These are phyloP conservation scores for Euschistus heros DNA, from an alignment of 1,140 invertebrate genomes.

Conservation along the genomic window DNA sequence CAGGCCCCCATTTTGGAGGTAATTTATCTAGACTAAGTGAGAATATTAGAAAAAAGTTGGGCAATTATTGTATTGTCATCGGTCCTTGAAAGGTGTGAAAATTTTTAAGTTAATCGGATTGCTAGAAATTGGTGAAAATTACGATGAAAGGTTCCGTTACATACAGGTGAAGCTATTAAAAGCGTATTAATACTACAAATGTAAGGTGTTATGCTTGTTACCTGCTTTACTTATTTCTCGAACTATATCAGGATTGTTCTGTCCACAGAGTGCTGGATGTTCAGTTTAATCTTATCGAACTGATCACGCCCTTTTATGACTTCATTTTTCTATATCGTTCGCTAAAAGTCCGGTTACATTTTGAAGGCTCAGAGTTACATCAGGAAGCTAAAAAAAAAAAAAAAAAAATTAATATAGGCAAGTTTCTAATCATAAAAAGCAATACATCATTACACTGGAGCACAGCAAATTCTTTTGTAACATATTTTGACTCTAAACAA, in stretches of 20 bases:
- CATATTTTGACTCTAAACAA: too few relatives aligned
- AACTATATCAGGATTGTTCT: conserved; percentile 49
- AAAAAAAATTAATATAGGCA: too few relatives aligned
- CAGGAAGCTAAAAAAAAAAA: conserved; percentile 47
- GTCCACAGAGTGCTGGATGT: conserved; percentile 55
- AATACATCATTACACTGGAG: too few relatives aligned
- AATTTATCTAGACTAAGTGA: not conserved
- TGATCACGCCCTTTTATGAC: conserved; percentile 51
- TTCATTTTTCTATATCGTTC: conserved; percentile 47
- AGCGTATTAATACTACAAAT: not conserved
- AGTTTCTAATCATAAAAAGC: too few relatives aligned
- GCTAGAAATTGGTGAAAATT: too few relatives aligned
- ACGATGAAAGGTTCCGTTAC: not conserved
- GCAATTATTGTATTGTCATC: not conserved
- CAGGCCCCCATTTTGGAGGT: too few relatives aligned
- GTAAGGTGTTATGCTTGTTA: conserved; percentile 29
- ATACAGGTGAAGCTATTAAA: too few relatives aligned
- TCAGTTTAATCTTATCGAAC: conserved; percentile 48
- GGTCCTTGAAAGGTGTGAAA: too few relatives aligned
- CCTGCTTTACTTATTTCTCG: conserved; percentile 48
- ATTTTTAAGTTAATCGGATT: too few relatives aligned
- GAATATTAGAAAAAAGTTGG: not conserved
- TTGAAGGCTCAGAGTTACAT: conserved; percentile 51
- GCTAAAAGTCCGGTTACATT: conserved; percentile 51
- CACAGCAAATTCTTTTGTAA: too few relatives aligned